Evolutionary conservation across 2,797 vertebrate species (phyloP).

Genomic region (Morus bassanus): DNA sequence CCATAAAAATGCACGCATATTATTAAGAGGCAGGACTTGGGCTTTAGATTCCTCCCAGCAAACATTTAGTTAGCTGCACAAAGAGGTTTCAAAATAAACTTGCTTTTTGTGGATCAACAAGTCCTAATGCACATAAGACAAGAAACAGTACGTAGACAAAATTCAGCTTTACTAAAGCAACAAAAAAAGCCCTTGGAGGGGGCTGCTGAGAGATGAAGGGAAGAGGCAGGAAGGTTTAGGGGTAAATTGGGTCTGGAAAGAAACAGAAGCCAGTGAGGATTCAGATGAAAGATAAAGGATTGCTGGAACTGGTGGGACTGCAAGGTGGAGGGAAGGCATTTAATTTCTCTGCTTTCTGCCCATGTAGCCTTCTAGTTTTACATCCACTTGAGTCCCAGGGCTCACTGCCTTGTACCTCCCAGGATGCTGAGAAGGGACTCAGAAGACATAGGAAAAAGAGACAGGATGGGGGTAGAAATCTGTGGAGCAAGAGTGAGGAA

Average conservation of each 20-base stretch:
- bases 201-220: neutral
- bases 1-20: neutral
- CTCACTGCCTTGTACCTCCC: neutral
- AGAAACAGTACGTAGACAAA: neutral
- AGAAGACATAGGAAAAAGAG: accelerated
- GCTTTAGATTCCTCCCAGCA: neutral
- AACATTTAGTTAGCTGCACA: neutral
- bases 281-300: neutral
- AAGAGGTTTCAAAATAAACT: neutral
- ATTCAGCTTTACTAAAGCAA: neutral
- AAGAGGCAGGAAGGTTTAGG: neutral
- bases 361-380: neutral
- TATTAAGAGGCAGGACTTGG: neutral
- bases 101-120: neutral
- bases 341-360: neutral
- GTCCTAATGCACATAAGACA: neutral
- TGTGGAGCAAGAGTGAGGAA: neutral
- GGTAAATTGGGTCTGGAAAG: neutral
- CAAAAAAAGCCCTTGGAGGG: neutral
- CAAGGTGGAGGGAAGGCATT: neutral
- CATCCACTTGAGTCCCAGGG: neutral
- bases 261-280: neutral
- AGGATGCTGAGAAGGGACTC: neutral
- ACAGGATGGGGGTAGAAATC: accelerated
- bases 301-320: neutral